A percentile compares a stretch with the other conserved stretches of the same genome.
Evolutionary conservation across 2,797 vertebrate species (phyloP).

Genomic region (Danio tinwini): DNA sequence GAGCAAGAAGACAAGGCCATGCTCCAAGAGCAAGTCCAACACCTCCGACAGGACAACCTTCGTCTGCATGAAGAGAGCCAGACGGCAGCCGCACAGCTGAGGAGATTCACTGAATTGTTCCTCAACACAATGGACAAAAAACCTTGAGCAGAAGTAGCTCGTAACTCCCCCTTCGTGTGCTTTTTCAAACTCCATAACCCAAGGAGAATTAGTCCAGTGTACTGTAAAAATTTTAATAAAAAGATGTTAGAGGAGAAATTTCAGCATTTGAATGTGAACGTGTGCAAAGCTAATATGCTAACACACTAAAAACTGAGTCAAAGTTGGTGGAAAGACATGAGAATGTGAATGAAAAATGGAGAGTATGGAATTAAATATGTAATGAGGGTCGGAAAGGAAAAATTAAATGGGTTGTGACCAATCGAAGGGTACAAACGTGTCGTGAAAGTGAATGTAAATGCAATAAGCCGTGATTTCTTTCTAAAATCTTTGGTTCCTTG

Average conservation of each 20-base stretch:
- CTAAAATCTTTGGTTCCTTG: constrained; percentile 27
- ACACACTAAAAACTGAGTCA: constrained; percentile 45
- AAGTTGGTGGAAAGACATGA: constrained; percentile 12
- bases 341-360: constrained; percentile 36
- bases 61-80: constrained; percentile 87
- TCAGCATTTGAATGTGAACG: constrained; percentile 49
- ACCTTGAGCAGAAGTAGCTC: constrained; percentile 56
- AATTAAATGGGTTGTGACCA: constrained; percentile 18
- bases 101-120: constrained; percentile 87
- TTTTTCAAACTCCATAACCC: constrained; percentile 18
- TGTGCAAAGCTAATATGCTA: constrained; percentile 37
- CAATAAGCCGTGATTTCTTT: constrained; percentile 41
- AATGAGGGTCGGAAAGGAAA: constrained; percentile 32
- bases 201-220: constrained; percentile 34
- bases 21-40: constrained; percentile 85
- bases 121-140: constrained; percentile 86
- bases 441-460: constrained; percentile 72
- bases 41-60: constrained; percentile 85
- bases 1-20: constrained; percentile 88
- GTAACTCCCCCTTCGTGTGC: constrained; percentile 20
- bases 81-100: constrained; percentile 83
- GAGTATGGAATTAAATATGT: background rate
- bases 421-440: constrained; percentile 38
- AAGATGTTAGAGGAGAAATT: constrained; percentile 26
- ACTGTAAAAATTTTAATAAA: constrained; percentile 4